A percentile compares a stretch with the other conserved stretches of the same genome.
phyloP scores from a whole-genome alignment of 1,140 invertebrate species.

The Heterodera schachtii region DNA sequence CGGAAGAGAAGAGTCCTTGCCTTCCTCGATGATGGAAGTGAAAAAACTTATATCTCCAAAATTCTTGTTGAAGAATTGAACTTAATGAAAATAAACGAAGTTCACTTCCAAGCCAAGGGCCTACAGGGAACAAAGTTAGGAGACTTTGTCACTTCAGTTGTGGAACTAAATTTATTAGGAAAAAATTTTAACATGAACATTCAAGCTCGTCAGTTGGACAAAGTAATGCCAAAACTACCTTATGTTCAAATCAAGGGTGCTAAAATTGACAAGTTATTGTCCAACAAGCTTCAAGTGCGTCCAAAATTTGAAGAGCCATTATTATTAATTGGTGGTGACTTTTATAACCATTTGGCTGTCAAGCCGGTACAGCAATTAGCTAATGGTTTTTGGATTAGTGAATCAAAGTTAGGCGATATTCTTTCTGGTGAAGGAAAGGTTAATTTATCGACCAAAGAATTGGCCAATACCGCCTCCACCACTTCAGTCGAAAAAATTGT shows the following conservation, averaged over 20 bases:
- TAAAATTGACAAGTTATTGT: background rate
- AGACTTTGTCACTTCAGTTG: background rate
- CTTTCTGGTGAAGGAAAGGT: constrained; percentile 4
- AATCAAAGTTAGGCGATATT: constrained; percentile 10
- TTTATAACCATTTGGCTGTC: background rate
- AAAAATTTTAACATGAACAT: background rate
- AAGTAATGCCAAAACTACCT: background rate
- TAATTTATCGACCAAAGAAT: too few species aligned
- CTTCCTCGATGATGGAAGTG: background rate
- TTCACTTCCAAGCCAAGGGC: background rate
- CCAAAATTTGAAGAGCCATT: background rate
- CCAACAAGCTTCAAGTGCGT: background rate
- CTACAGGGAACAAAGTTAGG: background rate
- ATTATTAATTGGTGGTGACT: background rate
- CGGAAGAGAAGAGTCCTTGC: background rate
- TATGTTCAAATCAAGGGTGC: background rate
- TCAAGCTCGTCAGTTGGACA: background rate
- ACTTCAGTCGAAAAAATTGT: background rate
- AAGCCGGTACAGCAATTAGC: background rate
- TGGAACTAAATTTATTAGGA: background rate
- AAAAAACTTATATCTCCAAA: background rate
- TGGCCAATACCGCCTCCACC: background rate
- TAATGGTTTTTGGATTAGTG: constrained; percentile 1
- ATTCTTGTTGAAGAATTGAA: background rate
- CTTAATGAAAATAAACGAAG: background rate